Percentiles rank a stretch among this genome's conserved stretches.
These are phyloP conservation scores for Sipha flava DNA, from an alignment of 1,140 invertebrate species.

Conservation along the genomic window DNA sequence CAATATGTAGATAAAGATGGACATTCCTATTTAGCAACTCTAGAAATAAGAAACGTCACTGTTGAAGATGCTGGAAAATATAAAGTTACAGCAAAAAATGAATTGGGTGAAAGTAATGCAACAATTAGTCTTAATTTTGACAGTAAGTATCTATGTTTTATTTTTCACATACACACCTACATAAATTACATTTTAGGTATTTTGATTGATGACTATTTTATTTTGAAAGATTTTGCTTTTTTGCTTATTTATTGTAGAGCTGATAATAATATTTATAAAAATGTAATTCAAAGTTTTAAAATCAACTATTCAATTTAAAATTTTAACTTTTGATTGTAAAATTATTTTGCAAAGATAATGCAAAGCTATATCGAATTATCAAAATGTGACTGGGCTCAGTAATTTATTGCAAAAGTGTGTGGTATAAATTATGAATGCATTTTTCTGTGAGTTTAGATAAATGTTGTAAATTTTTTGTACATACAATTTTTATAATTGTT, in stretches of 20 bases:
- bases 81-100: constrained; percentile 91
- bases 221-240: constrained; percentile 1
- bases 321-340: neutral
- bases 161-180: neutral
- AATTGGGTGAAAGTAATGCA: constrained; percentile 90
- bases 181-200: neutral
- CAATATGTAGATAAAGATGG: constrained; percentile 80
- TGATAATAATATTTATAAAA: neutral
- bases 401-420: neutral
- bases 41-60: constrained; percentile 87
- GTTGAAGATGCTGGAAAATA: constrained; percentile 96
- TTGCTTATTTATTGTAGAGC: constrained; percentile 22
- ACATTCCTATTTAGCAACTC: constrained; percentile 82
- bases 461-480: neutral
- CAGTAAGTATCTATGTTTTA: constrained; percentile 62
- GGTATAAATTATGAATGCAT: neutral
- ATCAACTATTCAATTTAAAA: neutral
- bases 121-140: constrained; percentile 95
- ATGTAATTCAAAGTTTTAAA: neutral
- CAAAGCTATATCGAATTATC: neutral
- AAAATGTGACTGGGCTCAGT: neutral
- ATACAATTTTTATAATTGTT: neutral
- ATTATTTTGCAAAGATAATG: neutral
- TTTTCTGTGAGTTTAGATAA: neutral
- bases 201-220: constrained; percentile 18